Percentiles rank a stretch among this genome's conserved stretches.
phyloP scores from a whole-genome alignment of 2,797 vertebrate species.

The Thripadectes ignobilis region DNA sequence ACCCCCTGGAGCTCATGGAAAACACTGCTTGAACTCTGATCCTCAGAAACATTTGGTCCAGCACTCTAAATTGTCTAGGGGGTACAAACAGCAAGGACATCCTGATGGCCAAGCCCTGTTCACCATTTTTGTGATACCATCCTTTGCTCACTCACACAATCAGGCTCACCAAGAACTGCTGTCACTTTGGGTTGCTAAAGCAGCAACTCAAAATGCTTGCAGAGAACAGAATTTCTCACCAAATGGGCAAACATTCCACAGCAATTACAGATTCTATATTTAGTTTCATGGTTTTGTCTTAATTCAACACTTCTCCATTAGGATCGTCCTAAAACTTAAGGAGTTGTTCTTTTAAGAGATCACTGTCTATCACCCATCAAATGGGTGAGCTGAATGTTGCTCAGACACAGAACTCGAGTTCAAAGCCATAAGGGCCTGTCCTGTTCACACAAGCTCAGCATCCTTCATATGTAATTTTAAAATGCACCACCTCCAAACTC shows the following conservation, averaged over 20 bases:
- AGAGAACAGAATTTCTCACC: not conserved
- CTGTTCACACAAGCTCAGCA: not conserved
- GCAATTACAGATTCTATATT: not conserved
- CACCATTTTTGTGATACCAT: not conserved
- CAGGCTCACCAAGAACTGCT: not conserved
- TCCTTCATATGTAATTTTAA: not conserved
- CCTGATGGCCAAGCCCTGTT: not conserved
- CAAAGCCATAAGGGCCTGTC: not conserved
- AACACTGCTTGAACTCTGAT: not conserved
- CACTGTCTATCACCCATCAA: accelerated
- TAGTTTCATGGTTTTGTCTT: not conserved
- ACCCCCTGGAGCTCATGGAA: not conserved
- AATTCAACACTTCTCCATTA: not conserved
- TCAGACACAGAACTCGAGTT: not conserved
- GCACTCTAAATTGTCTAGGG: not conserved
- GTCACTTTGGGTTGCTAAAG: not conserved
- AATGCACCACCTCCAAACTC: not conserved
- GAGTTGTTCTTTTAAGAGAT: not conserved
- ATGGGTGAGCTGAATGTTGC: not conserved
- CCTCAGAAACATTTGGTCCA: not conserved
- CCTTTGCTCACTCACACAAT: not conserved
- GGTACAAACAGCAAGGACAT: not conserved
- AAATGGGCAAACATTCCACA: not conserved
- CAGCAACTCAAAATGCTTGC: not conserved
- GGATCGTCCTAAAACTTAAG: not conserved